phyloP scores from a whole-genome alignment of 2,888 invertebrate genomes.

The Labia minor region DNA sequence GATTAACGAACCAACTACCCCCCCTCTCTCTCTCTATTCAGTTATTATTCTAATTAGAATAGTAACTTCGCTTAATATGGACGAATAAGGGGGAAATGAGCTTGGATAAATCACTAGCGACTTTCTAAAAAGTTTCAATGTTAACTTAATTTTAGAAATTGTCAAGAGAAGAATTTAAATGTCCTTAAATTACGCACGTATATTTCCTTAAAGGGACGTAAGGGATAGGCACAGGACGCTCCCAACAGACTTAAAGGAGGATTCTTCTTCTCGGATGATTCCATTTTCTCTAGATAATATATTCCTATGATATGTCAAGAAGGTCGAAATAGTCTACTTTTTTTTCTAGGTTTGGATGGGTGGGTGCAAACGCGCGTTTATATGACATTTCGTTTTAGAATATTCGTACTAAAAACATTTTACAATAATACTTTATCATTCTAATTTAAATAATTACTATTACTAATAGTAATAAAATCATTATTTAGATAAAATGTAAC shows the following conservation, averaged over 20 bases:
- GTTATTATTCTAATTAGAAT: neutral
- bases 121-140: neutral
- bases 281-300: neutral
- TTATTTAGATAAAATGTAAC: neutral
- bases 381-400: no score
- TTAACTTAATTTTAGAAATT: slow-evolving; percentile 6
- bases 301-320: neutral
- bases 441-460: no score
- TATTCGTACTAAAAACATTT: no score
- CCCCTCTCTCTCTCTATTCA: neutral
- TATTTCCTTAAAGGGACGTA: neutral
- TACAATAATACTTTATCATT: no score
- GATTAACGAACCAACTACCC: neutral
- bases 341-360: neutral
- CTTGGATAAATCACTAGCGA: neutral
- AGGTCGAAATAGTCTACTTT: neutral
- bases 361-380: no score
- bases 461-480: no score
- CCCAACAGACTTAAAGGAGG: neutral
- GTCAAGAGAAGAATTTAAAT: slow-evolving; percentile 7
- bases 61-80: neutral
- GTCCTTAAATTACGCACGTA: slow-evolving; percentile 13
- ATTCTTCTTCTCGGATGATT: slow-evolving; percentile 1
- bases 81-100: neutral
- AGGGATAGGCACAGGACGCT: neutral